These are phyloP conservation scores for Drosophila pseudoobscura DNA, from an alignment of 1,140 invertebrate species.

Conservation along the genomic window DNA sequence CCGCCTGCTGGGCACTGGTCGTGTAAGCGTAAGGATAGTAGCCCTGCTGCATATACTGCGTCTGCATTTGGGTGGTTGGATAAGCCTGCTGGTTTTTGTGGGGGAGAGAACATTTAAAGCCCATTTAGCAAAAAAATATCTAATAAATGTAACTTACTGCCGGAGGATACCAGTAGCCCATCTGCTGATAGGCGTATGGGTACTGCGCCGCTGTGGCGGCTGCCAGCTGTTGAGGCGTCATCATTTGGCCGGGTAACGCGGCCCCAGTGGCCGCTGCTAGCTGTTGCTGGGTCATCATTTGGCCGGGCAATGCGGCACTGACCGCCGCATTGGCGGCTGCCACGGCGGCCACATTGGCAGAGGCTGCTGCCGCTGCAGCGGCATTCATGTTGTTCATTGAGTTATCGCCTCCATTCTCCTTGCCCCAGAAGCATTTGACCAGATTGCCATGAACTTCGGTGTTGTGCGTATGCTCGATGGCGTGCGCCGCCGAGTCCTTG, in stretches of 20 bases:
- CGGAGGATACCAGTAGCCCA: conserved; percentile 91
- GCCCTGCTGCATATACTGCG: conserved; percentile 88
- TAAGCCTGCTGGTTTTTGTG: conserved; percentile 58
- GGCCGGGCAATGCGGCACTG: conserved; percentile 67
- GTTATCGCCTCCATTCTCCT: conserved; percentile 87
- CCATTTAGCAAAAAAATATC: not conserved
- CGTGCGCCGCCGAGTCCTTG: conserved; percentile 98
- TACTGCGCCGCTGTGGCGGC: conserved; percentile 85
- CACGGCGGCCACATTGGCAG: conserved; percentile 72
- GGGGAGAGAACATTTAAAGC: conserved; percentile 20
- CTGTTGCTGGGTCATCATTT: conserved; percentile 78
- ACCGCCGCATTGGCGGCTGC: conserved; percentile 72
- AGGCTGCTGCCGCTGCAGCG: conserved; percentile 68
- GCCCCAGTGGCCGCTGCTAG: conserved; percentile 74
- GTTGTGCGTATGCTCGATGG: conserved; percentile 98
- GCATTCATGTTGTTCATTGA: conserved; percentile 74
- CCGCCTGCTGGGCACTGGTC: conserved; percentile 82
- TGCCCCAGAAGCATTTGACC: conserved; percentile 99
- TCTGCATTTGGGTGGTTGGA: conserved; percentile 85
- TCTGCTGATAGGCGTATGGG: conserved; percentile 88
- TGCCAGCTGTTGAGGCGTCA: conserved; percentile 70
- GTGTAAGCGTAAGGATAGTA: conserved; percentile 85
- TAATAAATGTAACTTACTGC: conserved; percentile 58
- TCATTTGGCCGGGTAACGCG: conserved; percentile 77
- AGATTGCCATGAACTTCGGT: conserved; percentile 97